Conservation (phyloP, 2,888 invertebrate species). For the Lasiommata megera region DNA sequence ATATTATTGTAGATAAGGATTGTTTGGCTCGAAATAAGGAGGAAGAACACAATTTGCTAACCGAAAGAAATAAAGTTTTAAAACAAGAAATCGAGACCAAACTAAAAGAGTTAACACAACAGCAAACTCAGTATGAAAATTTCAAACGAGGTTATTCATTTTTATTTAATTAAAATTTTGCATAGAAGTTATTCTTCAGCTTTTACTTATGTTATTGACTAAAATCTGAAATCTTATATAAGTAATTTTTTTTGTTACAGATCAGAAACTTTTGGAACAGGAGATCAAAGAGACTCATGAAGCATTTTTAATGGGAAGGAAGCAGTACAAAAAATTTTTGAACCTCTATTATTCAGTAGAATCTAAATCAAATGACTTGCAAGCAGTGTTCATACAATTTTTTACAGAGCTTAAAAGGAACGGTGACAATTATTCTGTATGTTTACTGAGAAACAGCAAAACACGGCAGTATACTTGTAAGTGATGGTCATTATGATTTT, state of each 20-base stretch:
- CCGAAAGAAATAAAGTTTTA: slow-evolving; percentile 56
- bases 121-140: slow-evolving; percentile 55
- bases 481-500: slow-evolving; percentile 31
- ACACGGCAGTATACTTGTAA: slow-evolving; percentile 59
- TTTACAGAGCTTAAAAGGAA: slow-evolving; percentile 69
- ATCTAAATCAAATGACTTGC: slow-evolving; percentile 46
- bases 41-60: slow-evolving; percentile 50
- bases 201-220: too few relatives aligned
- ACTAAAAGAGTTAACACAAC: slow-evolving; percentile 41
- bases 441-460: slow-evolving; percentile 49
- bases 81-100: slow-evolving; percentile 54
- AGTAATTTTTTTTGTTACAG: slow-evolving; percentile 39
- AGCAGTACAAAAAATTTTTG: slow-evolving; percentile 66
- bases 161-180: too few relatives aligned
- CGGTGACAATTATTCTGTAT: slow-evolving; percentile 59
- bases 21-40: slow-evolving; percentile 45
- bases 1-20: slow-evolving; percentile 39
- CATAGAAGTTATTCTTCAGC: neutral
- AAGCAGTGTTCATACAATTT: slow-evolving; percentile 64
- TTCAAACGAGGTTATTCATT: slow-evolving; percentile 67
- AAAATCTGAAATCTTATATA: too few relatives aligned
- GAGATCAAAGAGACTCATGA: slow-evolving; percentile 74
- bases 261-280: slow-evolving; percentile 60
- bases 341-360: slow-evolving; percentile 69
- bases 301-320: slow-evolving; percentile 72